Base-by-base conservation (phyloP, 1,140 invertebrate genomes). In the Chironomus tepperi region DNA sequence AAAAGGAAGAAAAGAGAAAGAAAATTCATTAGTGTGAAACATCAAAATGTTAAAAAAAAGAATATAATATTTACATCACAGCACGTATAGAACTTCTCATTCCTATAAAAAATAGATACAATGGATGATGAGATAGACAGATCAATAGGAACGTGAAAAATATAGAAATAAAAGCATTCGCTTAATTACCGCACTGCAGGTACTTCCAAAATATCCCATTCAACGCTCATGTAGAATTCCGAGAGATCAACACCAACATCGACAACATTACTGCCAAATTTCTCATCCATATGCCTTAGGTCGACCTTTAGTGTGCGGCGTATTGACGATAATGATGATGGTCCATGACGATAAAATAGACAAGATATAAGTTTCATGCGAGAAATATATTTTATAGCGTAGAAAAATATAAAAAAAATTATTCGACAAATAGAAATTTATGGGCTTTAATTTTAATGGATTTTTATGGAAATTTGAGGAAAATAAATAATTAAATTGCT, bases 141-240 rank as follows among this genome's bases (percentile, higher is more conserved):
- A 34, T 34, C 24, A 34, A 34, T 34, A 34, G 24, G 5, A 5
- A 34, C 24, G 24, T 2, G 24, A n/a, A n/a, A n/a, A n/a, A n/a
- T n/a, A n/a, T n/a, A n/a, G 64, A 73, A 76, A 72, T 43, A 73
- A 73, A 57, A 43, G 16, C 75, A 74, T 77, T 75, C 74, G 77
- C 73, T n/a, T 34, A 75, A 85, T 84, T 85, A 95, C 89, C 94
- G 90, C 70, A 95, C 92, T 67, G 94, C 95, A 72, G 97, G 97
- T 74, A 99, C 97, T 85, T 96, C 93, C 74, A 99, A 87, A 79
- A 99, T 97, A 83, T 99, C 98, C 98, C 98, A 99, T 85, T 99
- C 98, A 12, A 99, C 97, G 42, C 94, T 98, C 85, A 94, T 94
- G 84, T 98, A 98, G 85, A 97, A 98, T 82, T 98, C 95, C 57